These are phyloP conservation scores for Chrysogorgia sp. DNA, from an alignment of 92 coral and sea anemone genomes.

Conservation along the genomic window DNA sequence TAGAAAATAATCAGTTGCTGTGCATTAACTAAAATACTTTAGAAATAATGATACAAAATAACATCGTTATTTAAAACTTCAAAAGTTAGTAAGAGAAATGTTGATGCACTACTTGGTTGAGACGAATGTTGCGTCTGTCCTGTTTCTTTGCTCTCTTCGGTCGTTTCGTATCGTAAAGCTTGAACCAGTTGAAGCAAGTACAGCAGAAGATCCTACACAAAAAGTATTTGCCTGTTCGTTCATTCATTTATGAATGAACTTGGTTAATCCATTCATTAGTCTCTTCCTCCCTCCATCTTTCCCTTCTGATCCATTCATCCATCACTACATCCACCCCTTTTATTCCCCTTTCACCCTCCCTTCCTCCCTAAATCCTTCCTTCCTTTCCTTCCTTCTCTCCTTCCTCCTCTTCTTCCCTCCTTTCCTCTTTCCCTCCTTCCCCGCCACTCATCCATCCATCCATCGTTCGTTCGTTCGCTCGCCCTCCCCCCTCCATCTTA, in stretches of 20 bases:
- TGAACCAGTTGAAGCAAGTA: conserved; percentile 97
- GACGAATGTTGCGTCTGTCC: not conserved
- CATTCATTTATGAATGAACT: not conserved
- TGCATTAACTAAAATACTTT: not conserved
- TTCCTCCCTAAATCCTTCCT: no score
- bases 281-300: no score
- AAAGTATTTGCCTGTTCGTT: not conserved
- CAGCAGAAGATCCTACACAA: conserved; percentile 75
- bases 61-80: no score
- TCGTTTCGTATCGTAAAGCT: conserved; percentile 87
- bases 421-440: no score
- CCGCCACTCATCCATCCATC: no score
- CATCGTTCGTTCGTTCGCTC: not conserved
- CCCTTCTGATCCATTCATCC: no score
- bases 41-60: not conserved
- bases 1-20: not conserved
- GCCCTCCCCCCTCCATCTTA: not conserved
- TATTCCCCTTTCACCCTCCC: not conserved
- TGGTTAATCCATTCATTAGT: no score
- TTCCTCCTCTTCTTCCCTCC: no score
- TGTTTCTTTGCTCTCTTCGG: conserved; percentile 59
- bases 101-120: not conserved
- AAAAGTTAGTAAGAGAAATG: no score
- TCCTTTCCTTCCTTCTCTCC: no score
- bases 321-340: not conserved